phyloP scores from a whole-genome alignment of 2,888 invertebrate genomes.

The Drosophila infuscata region DNA sequence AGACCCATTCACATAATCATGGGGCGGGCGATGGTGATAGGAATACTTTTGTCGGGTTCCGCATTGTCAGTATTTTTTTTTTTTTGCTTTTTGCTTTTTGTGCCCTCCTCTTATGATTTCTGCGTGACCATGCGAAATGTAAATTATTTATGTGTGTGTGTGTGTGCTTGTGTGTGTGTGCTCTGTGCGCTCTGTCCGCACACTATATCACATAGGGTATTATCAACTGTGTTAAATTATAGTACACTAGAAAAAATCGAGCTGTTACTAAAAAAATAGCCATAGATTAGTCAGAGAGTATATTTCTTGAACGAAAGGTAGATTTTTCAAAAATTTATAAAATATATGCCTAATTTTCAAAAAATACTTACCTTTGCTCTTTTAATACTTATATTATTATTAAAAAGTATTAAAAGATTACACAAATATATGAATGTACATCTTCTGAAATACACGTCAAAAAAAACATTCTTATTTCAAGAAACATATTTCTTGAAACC shows the following conservation, averaged over 20 bases:
- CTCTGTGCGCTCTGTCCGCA: slow-evolving; percentile 5
- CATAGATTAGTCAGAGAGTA: neutral
- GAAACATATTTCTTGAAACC: neutral
- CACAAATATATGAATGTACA: fast-evolving
- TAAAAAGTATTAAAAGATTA: neutral
- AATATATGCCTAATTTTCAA: neutral
- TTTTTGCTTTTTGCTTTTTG: slow-evolving; percentile 1
- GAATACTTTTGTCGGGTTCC: slow-evolving; percentile 3
- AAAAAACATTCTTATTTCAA: neutral
- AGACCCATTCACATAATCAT: slow-evolving; percentile 3
- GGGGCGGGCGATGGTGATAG: neutral
- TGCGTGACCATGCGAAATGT: slow-evolving; percentile 77
- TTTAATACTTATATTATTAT: neutral
- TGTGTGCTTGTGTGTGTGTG: slow-evolving; percentile 16
- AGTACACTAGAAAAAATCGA: neutral
- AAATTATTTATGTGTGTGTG: slow-evolving; percentile 55
- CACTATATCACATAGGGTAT: slow-evolving; percentile 30
- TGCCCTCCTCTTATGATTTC: slow-evolving; percentile 60
- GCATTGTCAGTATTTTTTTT: slow-evolving; percentile 23
- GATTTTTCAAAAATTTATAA: neutral
- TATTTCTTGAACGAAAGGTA: neutral
- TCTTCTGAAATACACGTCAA: neutral
- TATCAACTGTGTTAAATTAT: slow-evolving; percentile 37
- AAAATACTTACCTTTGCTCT: neutral
- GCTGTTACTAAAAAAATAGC: neutral